Conservation (phyloP, 2,888 invertebrate genomes). For the Tenthredo notha region DNA sequence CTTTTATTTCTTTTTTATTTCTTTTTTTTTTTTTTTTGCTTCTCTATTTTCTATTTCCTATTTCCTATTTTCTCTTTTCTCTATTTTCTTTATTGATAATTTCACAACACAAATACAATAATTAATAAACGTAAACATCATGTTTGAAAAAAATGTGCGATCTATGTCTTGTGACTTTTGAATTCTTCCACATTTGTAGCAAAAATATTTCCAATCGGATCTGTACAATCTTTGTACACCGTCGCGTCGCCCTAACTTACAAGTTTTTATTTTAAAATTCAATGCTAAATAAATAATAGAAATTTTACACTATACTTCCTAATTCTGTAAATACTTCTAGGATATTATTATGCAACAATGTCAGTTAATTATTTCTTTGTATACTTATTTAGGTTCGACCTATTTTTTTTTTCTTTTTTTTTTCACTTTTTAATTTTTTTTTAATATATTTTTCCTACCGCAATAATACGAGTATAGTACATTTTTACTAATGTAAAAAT, state of each 20-base stretch:
- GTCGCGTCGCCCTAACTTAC: slow-evolving; percentile 35
- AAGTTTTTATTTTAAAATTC: slow-evolving; percentile 58
- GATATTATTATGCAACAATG: slow-evolving; percentile 50
- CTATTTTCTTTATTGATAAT: not conserved
- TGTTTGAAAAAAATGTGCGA: slow-evolving; percentile 49
- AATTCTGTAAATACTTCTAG: slow-evolving; percentile 44
- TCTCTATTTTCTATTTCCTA: not conserved
- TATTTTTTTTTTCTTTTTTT: not conserved
- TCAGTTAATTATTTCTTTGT: slow-evolving; percentile 47
- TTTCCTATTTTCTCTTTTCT: no score
- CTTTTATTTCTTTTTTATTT: not conserved
- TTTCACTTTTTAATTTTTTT: not conserved
- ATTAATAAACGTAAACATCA: slow-evolving; percentile 47
- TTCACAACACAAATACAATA: slow-evolving; percentile 41
- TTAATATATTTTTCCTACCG: slow-evolving; percentile 2
- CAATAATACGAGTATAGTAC: slow-evolving; percentile 21
- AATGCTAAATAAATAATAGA: slow-evolving; percentile 64
- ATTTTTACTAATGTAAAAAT: slow-evolving; percentile 36
- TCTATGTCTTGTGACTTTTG: slow-evolving; percentile 49
- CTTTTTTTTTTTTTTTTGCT: not conserved
- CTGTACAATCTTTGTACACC: slow-evolving; percentile 55
- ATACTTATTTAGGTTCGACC: slow-evolving; percentile 33
- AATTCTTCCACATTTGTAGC: slow-evolving; percentile 58
- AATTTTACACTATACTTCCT: slow-evolving; percentile 59
- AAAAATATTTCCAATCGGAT: slow-evolving; percentile 61